A percentile compares a stretch with the other conserved stretches of the same genome.
These are phyloP conservation scores for Gavialis gangeticus DNA, from an alignment of 2,113 vertebrate genomes.

Conservation along the genomic window DNA sequence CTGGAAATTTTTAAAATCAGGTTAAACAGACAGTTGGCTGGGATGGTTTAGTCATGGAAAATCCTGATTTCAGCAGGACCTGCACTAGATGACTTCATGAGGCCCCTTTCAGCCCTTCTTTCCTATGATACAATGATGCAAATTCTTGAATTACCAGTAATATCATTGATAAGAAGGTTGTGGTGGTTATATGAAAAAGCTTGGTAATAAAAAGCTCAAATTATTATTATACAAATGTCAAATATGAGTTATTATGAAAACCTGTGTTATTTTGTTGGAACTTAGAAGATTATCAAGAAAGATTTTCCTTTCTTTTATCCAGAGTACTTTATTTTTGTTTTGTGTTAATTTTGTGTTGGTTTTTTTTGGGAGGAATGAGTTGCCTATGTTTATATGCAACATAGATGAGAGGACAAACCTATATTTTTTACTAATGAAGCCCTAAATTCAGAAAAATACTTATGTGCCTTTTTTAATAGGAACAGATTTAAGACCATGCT, in stretches of 20 bases:
- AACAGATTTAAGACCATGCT: neutral
- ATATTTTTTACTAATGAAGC: neutral
- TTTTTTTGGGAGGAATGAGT: too few species aligned
- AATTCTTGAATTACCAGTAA: neutral
- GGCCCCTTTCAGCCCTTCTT: neutral
- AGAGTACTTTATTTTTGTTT: too few species aligned
- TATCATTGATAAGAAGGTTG: slow-evolving; percentile 30
- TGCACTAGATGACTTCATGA: too few species aligned
- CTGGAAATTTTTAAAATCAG: too few species aligned
- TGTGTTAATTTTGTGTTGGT: neutral
- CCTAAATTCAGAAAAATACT: neutral
- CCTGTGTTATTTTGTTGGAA: neutral
- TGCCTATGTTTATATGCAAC: neutral
- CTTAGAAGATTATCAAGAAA: neutral
- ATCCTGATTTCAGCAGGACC: too few species aligned
- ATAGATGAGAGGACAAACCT: neutral
- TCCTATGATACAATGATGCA: neutral
- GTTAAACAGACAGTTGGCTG: too few species aligned
- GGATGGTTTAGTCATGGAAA: too few species aligned
- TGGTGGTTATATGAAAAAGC: neutral
- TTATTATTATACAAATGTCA: slow-evolving; percentile 51
- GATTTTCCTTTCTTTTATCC: neutral
- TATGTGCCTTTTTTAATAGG: neutral
- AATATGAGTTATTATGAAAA: neutral
- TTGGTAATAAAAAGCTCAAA: slow-evolving; percentile 23